Evolutionary conservation across 2,888 invertebrate species (phyloP).

Genomic region (Athalia cordata): DNA sequence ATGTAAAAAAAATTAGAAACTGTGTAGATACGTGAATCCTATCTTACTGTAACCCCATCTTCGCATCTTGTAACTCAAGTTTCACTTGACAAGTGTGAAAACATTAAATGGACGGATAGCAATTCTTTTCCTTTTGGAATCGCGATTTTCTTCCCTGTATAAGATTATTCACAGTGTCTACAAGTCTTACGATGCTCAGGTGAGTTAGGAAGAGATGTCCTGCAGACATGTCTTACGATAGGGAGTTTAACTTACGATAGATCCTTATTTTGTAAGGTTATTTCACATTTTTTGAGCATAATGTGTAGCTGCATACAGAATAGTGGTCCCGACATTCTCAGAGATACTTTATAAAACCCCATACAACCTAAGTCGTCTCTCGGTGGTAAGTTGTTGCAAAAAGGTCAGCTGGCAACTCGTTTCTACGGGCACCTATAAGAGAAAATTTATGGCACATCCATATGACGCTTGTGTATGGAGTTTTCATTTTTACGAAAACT

Average conservation of each 20-base stretch:
- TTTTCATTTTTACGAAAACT: background rate
- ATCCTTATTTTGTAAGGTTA: constrained; percentile 1
- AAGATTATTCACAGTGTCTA: too few species aligned
- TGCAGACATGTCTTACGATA: too few species aligned
- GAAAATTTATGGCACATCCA: constrained; percentile 33
- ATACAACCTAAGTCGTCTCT: constrained; percentile 23
- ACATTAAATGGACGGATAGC: too few species aligned
- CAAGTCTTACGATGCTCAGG: too few species aligned
- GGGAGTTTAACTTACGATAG: background rate
- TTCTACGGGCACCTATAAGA: constrained; percentile 25
- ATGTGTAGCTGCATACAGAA: background rate
- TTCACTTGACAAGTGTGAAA: too few species aligned
- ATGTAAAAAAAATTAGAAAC: too few species aligned
- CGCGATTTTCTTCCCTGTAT: too few species aligned
- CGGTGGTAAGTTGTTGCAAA: constrained; percentile 31
- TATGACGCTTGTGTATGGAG: background rate
- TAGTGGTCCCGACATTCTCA: constrained; percentile 21
- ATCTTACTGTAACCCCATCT: too few species aligned
- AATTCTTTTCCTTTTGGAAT: too few species aligned
- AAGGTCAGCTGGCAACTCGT: constrained; percentile 36
- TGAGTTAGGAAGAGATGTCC: too few species aligned
- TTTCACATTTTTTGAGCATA: background rate
- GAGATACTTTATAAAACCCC: constrained; percentile 22
- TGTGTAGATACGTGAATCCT: too few species aligned
- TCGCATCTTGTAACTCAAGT: too few species aligned